These are phyloP conservation scores for Notothenia rossii DNA, from an alignment of 2,113 vertebrate species.

Conservation along the genomic window DNA sequence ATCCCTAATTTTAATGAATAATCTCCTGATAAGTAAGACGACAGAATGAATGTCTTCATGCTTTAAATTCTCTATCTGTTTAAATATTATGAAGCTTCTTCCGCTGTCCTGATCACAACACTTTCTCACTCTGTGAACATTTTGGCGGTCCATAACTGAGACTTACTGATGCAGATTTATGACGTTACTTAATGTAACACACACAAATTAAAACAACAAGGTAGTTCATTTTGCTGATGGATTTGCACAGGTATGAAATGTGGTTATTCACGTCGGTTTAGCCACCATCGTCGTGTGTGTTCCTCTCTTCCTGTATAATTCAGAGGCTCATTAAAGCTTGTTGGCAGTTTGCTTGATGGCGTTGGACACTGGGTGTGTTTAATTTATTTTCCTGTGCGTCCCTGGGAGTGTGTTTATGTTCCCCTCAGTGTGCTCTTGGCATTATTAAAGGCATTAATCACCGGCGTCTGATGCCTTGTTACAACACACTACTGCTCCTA, in stretches of 20 bases:
- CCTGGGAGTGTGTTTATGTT: slow-evolving; percentile 65
- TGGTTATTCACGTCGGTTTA: slow-evolving; percentile 52
- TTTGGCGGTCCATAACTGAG: background rate
- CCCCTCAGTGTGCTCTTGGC: slow-evolving; percentile 60
- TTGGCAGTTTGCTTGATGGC: slow-evolving; percentile 77
- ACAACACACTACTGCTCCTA: slow-evolving; percentile 37
- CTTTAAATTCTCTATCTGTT: background rate
- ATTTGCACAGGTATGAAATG: slow-evolving; percentile 50
- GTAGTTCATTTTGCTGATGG: slow-evolving; percentile 29
- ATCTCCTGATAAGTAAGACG: background rate
- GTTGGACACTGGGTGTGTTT: slow-evolving; percentile 57
- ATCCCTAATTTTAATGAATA: background rate
- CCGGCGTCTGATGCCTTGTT: slow-evolving; percentile 64
- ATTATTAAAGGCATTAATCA: slow-evolving; percentile 83
- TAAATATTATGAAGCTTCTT: background rate
- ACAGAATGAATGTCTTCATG: background rate
- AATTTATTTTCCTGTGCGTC: slow-evolving; percentile 64
- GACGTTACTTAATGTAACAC: background rate
- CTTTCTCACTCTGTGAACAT: too few relatives aligned
- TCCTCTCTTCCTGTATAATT: slow-evolving; percentile 44
- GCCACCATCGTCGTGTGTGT: background rate
- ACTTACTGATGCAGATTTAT: background rate
- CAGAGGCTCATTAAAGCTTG: slow-evolving; percentile 72
- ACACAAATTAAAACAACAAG: slow-evolving; percentile 17
- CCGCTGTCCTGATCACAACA: background rate